Percentiles rank a stretch among this genome's conserved stretches.
phyloP scores from a whole-genome alignment of 2,113 vertebrate genomes.

The Prochilodus magdalenae region DNA sequence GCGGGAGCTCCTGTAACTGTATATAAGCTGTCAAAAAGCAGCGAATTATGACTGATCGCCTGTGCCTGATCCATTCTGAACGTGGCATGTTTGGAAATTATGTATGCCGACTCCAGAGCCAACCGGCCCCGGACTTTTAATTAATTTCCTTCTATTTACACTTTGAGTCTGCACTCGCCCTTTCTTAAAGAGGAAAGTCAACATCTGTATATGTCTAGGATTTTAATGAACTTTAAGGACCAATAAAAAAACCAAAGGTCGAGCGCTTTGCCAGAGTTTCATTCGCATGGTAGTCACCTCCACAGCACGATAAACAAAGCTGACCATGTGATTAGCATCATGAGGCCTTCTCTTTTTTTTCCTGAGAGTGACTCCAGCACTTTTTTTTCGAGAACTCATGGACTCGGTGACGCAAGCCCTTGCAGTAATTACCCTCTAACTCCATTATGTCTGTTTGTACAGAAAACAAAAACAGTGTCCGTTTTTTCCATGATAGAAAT shows the following conservation, averaged over 20 bases:
- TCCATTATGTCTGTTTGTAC: conserved; percentile 28
- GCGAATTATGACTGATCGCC: conserved; percentile 83
- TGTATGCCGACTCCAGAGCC: conserved; percentile 79
- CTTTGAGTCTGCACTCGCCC: conserved; percentile 67
- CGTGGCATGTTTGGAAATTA: conserved; percentile 79
- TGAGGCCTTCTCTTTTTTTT: background rate
- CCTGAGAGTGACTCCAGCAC: background rate
- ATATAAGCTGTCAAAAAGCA: conserved; percentile 78
- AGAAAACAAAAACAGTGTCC: conserved; percentile 19
- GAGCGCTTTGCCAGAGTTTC: conserved; percentile 8
- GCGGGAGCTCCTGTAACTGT: conserved; percentile 79
- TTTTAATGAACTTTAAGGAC: conserved; percentile 71
- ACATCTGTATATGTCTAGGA: conserved; percentile 74
- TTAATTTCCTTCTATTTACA: conserved; percentile 83
- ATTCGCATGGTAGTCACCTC: conserved; percentile 17
- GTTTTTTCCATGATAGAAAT: conserved; percentile 17
- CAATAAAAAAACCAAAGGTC: conserved; percentile 56
- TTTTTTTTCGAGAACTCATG: too few relatives aligned
- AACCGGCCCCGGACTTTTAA: conserved; percentile 76
- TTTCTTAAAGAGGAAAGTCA: conserved; percentile 75
- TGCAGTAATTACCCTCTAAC: conserved; percentile 2
- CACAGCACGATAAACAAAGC: conserved; percentile 16
- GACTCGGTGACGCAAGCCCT: conserved; percentile 4
- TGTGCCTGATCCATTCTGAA: conserved; percentile 73
- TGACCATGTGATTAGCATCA: background rate